Base-by-base conservation (phyloP, 2,888 invertebrate species). In the Lepas anatifera region DNA sequence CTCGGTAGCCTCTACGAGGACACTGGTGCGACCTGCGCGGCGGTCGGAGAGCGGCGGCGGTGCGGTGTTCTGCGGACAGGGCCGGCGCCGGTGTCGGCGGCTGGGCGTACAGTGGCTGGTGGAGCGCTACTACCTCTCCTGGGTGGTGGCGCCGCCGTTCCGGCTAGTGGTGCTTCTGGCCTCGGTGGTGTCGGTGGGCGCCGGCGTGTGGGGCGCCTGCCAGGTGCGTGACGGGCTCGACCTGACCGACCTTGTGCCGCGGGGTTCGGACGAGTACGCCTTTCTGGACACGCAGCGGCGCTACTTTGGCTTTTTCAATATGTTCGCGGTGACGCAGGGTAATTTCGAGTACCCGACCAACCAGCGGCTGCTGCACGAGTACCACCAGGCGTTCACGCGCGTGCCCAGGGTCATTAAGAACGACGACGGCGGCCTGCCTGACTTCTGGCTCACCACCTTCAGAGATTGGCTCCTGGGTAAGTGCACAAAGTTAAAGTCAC, bases 261-360 rank as follows among this genome's bases (percentile, higher is more conserved):
- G 91, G 77, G 88, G 90, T 77, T 95, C 97, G 0, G 89, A 91
- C 75, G 97, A 98, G 81, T 91, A 95, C 80, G 89, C 91, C 76
- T 99, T 98, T 81, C 85, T 99, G 48, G 88, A 89, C 72, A 89
- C 93, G 0, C 95, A 97, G 79, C 89, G 92, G 74, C 89, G 90
- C 76, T 92, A 94, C 81, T 99, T 99, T 80, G 96, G 96, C 41
- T 97, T 98, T 82, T 99, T 97, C 81, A 95, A 92, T 81, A 95
- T 98, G 89, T 95, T 91, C 81, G 92, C 95, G 11, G 93, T 98
- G 0, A 96, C 98, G 0, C 90, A 93, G 78, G 89, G 89, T 18
- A 93, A 96, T 80, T 90, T 97, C 79, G 96, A 97, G 80, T 98
- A 98, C 81, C 95, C 98, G 6, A 90, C 89, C 68, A 94, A 94